Evolutionary conservation across 1,140 invertebrate genomes (phyloP).

Genomic region (Drosophila pandora): DNA sequence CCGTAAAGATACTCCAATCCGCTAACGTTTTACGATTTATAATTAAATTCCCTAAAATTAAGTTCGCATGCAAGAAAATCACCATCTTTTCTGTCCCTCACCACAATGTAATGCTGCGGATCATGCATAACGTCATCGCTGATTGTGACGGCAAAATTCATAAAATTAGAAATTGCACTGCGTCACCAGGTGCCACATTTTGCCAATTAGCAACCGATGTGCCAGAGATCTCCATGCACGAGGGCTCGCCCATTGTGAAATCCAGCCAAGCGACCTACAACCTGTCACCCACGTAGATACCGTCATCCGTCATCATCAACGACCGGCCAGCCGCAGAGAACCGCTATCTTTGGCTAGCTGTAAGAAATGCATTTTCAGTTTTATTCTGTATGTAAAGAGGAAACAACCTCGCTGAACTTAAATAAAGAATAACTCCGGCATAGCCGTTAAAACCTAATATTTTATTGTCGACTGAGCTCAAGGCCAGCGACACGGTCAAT

Average conservation of each 20-base stretch:
- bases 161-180: not conserved
- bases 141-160: not conserved
- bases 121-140: constrained; percentile 25
- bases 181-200: constrained; percentile 7
- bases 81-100: constrained; percentile 7
- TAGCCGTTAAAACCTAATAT: no score
- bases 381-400: no score
- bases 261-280: constrained; percentile 16
- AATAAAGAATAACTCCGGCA: no score
- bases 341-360: not conserved
- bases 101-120: not conserved
- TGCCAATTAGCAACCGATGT: constrained; percentile 9
- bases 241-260: constrained; percentile 14
- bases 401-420: no score
- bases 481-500: no score
- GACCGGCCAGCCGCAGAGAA: not conserved
- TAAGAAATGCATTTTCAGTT: no score
- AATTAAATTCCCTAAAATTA: constrained; percentile 21
- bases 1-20: constrained; percentile 23
- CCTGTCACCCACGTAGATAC: constrained; percentile 10
- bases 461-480: no score
- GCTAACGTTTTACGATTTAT: constrained; percentile 15
- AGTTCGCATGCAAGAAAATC: constrained; percentile 18
- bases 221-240: constrained; percentile 37
- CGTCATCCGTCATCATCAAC: constrained; percentile 24